Evolutionary conservation across 1,140 invertebrate species (phyloP).

Genomic region (Trachymyrmex septentrionalis): DNA sequence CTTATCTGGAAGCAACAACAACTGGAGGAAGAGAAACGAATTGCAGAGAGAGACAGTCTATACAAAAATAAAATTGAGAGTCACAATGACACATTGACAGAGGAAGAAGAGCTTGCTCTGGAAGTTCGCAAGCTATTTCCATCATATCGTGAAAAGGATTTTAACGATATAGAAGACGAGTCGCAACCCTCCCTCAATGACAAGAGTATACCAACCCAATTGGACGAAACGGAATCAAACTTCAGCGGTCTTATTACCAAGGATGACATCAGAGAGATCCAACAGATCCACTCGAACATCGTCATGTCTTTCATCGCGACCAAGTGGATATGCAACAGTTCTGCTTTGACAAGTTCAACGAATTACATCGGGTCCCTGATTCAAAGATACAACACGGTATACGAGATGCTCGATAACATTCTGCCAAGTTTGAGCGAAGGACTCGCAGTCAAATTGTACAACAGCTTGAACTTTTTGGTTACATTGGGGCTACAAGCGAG

Average conservation of each 20-base stretch:
- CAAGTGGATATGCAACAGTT: conserved; percentile 87
- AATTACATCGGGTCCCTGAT: conserved; percentile 88
- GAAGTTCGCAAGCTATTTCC: conserved; percentile 94
- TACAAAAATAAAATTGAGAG: conserved; percentile 90
- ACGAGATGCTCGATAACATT: conserved; percentile 85
- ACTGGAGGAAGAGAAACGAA: conserved; percentile 89
- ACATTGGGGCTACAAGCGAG: conserved; percentile 68
- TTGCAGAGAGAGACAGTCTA: conserved; percentile 92
- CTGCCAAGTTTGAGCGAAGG: conserved; percentile 86
- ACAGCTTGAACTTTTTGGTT: conserved; percentile 86
- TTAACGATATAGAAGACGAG: conserved; percentile 87
- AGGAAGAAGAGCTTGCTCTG: conserved; percentile 91
- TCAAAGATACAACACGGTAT: conserved; percentile 88
- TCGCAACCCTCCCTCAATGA: conserved; percentile 69
- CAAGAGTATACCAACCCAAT: conserved; percentile 78
- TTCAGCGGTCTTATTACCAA: conserved; percentile 84
- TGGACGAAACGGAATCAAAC: background rate
- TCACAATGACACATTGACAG: conserved; percentile 89
- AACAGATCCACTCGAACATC: conserved; percentile 88
- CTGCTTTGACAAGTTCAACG: conserved; percentile 76
- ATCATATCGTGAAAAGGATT: conserved; percentile 90
- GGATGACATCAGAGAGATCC: conserved; percentile 88
- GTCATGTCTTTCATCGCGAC: conserved; percentile 86
- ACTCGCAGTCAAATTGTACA: conserved; percentile 86
- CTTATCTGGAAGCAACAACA: conserved; percentile 92